phyloP scores from a whole-genome alignment of 1,140 invertebrate genomes.

The Kradibia gibbosae region DNA sequence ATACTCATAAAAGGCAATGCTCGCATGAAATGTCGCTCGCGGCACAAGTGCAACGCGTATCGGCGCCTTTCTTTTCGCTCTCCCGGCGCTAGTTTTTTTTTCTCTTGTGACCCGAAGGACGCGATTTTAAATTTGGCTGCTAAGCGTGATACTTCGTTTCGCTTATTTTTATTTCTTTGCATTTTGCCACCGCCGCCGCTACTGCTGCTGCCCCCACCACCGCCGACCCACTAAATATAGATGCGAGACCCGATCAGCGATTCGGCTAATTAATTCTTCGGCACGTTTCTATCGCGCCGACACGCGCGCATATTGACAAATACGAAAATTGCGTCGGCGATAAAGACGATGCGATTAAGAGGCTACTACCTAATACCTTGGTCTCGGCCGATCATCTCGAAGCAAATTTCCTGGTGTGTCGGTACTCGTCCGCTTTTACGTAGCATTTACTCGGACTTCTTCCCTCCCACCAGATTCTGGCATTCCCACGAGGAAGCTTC shows the following conservation, averaged over 20 bases:
- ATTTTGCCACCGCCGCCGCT: neutral
- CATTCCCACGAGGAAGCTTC: no score
- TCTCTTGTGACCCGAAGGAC: neutral
- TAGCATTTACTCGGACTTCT: no score
- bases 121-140: conserved; percentile 7
- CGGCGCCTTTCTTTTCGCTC: neutral
- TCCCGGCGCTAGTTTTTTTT: neutral
- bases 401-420: no score
- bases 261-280: neutral
- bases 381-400: no score
- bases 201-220: neutral
- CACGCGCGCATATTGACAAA: neutral
- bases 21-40: conserved; percentile 36
- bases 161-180: neutral
- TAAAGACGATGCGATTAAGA: no score
- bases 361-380: no score
- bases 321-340: no score
- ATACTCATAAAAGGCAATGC: conserved; percentile 60
- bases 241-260: neutral
- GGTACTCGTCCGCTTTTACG: no score
- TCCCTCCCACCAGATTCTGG: no score
- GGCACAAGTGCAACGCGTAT: neutral
- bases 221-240: neutral
- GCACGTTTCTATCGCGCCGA: neutral
- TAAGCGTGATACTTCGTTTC: conserved; percentile 38